Evolutionary conservation across 1,140 invertebrate species (phyloP).

Genomic region (Aethina tumida): DNA sequence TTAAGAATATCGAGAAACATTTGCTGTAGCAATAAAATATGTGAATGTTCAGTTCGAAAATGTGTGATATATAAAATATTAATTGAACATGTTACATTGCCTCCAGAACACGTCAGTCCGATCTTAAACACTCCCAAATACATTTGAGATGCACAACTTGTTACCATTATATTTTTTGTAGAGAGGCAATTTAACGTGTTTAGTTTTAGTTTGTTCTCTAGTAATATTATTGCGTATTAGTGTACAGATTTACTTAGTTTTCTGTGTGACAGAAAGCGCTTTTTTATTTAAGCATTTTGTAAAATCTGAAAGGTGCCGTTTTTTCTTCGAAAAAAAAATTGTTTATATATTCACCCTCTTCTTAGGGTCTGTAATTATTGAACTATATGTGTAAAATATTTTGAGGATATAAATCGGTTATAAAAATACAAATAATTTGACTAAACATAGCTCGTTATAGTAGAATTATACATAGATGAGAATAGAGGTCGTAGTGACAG

Average conservation of each 20-base stretch:
- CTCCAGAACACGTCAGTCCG: background rate
- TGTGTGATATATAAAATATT: slow-evolving; percentile 25
- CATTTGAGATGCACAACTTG: background rate
- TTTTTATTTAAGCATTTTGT: slow-evolving; percentile 12
- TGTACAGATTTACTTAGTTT: slow-evolving; percentile 21
- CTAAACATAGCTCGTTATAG: slow-evolving; percentile 6
- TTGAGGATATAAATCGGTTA: slow-evolving; percentile 5
- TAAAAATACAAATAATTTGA: slow-evolving; percentile 3
- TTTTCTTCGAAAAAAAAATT: slow-evolving; percentile 19
- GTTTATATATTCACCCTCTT: slow-evolving; percentile 22
- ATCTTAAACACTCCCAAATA: background rate
- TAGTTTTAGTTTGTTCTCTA: slow-evolving; percentile 9
- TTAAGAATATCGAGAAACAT: no score
- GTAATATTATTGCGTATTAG: slow-evolving; percentile 17
- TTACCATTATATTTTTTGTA: background rate
- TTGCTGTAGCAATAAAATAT: slow-evolving; percentile 36
- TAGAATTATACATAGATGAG: slow-evolving; percentile 3
- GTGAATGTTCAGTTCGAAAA: slow-evolving; percentile 24
- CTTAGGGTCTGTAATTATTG: slow-evolving; percentile 14
- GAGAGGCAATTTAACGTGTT: slow-evolving; percentile 9
- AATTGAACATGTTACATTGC: background rate
- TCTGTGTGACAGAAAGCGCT: no score
- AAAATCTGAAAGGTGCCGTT: slow-evolving; percentile 14
- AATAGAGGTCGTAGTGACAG: no score
- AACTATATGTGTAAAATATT: slow-evolving; percentile 16